Evolutionary conservation across 2,888 invertebrate species (phyloP).

Genomic region (Apamea sordens): DNA sequence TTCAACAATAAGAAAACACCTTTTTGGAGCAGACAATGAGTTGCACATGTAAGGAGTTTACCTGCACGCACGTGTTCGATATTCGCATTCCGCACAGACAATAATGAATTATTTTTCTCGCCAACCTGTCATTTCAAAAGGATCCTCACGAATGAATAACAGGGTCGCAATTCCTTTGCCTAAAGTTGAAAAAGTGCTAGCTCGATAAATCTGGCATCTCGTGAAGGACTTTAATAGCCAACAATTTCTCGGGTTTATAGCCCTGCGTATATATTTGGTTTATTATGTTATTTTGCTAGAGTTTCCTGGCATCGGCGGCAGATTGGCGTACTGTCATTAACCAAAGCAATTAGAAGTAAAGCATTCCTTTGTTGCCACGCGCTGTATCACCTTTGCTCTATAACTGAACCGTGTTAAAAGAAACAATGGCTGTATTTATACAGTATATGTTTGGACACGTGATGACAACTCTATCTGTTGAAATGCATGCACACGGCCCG

Average conservation of each 20-base stretch:
- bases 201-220: conserved; percentile 77
- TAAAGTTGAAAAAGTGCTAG: conserved; percentile 61
- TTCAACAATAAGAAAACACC: conserved; percentile 84
- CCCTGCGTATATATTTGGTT: conserved; percentile 76
- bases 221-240: conserved; percentile 78
- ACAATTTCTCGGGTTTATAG: conserved; percentile 78
- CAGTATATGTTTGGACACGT: conserved; percentile 80
- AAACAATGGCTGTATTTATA: conserved; percentile 55
- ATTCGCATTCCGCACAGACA: conserved; percentile 82
- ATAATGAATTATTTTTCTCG: conserved; percentile 73
- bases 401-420: conserved; percentile 35
- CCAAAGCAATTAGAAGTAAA: conserved; percentile 44
- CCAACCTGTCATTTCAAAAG: conserved; percentile 73
- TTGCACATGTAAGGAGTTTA: conserved; percentile 86
- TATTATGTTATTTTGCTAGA: conserved; percentile 70
- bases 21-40: conserved; percentile 83
- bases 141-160: conserved; percentile 69
- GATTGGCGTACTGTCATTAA: conserved; percentile 56
- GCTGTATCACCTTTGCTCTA: conserved; percentile 52
- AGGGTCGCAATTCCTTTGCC: conserved; percentile 74
- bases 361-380: conserved; percentile 52
- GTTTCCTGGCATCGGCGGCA: conserved; percentile 58
- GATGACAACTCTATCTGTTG: conserved; percentile 84
- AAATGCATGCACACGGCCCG: conserved; percentile 73
- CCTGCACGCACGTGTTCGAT: conserved; percentile 89